A percentile compares a stretch with the other conserved stretches of the same genome.
Conservation (phyloP, 1,140 invertebrate genomes). For the Drosophila dunni region DNA sequence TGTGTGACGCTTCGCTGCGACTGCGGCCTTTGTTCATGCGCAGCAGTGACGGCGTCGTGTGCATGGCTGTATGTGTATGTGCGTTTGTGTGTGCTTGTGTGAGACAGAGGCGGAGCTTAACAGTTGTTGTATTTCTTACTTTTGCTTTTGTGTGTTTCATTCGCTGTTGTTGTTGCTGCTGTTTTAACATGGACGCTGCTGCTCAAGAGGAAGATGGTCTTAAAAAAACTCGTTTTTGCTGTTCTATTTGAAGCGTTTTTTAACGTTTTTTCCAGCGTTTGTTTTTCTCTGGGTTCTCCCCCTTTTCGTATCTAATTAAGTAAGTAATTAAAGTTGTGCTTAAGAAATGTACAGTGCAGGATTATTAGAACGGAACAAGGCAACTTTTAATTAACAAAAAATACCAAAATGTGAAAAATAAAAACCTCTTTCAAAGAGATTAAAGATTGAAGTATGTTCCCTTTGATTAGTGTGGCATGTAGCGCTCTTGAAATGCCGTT, state of each 20-base stretch:
- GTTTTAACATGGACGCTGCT: conserved; percentile 73
- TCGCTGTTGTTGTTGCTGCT: conserved; percentile 28
- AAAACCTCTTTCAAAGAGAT: conserved; percentile 9
- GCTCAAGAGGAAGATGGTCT: conserved; percentile 29
- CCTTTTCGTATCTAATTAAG: conserved; percentile 58
- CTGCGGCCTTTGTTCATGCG: conserved; percentile 75
- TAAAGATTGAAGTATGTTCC: not conserved
- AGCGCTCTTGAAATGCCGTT: conserved; percentile 41
- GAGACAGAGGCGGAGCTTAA: conserved; percentile 66
- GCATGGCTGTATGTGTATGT: not conserved
- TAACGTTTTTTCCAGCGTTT: conserved; percentile 27
- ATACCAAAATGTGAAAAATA: not conserved
- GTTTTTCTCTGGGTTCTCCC: too few species aligned
- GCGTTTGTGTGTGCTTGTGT: conserved; percentile 29
- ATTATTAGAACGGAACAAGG: conserved; percentile 24
- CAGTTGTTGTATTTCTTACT: conserved; percentile 27
- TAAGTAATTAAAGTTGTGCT: conserved; percentile 68
- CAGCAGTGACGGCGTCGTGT: conserved; percentile 30
- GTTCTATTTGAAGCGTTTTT: conserved; percentile 65
- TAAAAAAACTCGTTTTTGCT: conserved; percentile 65
- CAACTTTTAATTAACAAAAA: conserved; percentile 37
- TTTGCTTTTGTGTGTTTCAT: conserved; percentile 50
- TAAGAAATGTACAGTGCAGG: conserved; percentile 11
- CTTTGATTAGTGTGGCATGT: conserved; percentile 16
- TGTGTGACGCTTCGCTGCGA: conserved; percentile 13